Conservation (phyloP, 2,113 vertebrate species). For the Eulemur macaco region DNA sequence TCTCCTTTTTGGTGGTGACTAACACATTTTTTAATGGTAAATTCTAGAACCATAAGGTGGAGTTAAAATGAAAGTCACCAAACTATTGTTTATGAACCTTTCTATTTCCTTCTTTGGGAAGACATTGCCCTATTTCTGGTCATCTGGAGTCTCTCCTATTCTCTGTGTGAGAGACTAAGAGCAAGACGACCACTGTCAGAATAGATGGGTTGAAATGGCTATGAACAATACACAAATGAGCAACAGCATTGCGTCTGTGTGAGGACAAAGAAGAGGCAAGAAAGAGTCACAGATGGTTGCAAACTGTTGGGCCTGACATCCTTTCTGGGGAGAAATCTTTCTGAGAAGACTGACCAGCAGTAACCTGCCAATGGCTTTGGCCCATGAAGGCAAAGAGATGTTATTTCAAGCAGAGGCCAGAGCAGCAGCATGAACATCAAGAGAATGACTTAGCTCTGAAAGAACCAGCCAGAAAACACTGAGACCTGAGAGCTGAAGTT, state of each 20-base stretch:
- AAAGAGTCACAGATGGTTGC: neutral
- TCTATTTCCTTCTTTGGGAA: neutral
- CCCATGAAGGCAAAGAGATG: neutral
- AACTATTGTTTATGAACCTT: neutral
- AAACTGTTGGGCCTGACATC: neutral
- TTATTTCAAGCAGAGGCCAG: neutral
- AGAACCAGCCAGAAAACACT: neutral
- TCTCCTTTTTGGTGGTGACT: neutral
- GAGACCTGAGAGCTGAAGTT: neutral
- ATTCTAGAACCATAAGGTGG: neutral
- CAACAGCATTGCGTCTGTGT: neutral
- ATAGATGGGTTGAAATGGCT: neutral
- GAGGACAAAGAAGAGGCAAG: neutral
- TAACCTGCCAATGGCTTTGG: neutral
- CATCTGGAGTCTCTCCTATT: neutral
- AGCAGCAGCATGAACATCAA: neutral
- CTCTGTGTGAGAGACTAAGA: neutral
- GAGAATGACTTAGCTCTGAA: neutral
- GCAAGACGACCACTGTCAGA: neutral
- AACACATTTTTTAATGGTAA: neutral
- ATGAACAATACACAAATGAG: neutral
- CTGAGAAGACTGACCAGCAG: neutral
- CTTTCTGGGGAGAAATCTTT: neutral
- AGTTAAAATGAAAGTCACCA: neutral
- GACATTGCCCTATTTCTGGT: neutral